Evolutionary conservation across 2,113 vertebrate genomes (phyloP), one percentile per base, ranked within the genome.

Genomic region (Stigmatopora nigra): DNA sequence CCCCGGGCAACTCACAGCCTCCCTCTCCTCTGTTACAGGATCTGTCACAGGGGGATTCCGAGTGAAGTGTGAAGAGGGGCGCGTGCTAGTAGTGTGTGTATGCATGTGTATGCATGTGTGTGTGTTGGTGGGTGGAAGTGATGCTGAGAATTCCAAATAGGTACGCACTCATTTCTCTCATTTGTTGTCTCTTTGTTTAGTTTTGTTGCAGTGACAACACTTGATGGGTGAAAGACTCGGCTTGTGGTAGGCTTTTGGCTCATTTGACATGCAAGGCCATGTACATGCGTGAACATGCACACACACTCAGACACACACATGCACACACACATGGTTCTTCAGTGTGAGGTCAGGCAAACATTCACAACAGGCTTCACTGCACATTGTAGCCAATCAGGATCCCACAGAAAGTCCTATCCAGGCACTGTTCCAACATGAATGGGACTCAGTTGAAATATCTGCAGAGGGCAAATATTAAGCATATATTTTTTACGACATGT

Each of bases 1-100:
- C 88, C 86, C 86, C 85, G 83, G 88, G 88, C 88, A 85, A 89
- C 86, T 86, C 80, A 84, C 85, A 85, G 85, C 81, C 84, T 89
- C 84, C 85, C 84, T 88, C 84, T 87, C 88, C 86, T 88, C 82
- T 81, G 85, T 88, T 87, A 86, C 84, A 81, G 81, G 84, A 89
- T 87, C 86, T 84, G 88, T 88, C 85, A 73, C 84, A 78, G 70
- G 82, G 87, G 88, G 86, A 89, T 86, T 85, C 20, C 51, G 75
- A 88, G 85, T 88, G 86, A 89, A 86, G 86, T 88, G 81, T 82
- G 85, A 89, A 85, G 76, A 84, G 82, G 86, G 77, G 76, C 82
- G 72, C 15, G 9, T 17, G 49, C 14, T 1, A 0, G 49, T 1
- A 0, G 49, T 13, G 17, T 19, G 48, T 17, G 19, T 8, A 35